A percentile compares a stretch with the other conserved stretches of the same genome.
phyloP scores from a whole-genome alignment of 1,140 invertebrate species.

The Ceratoteleas bidentatus region DNA sequence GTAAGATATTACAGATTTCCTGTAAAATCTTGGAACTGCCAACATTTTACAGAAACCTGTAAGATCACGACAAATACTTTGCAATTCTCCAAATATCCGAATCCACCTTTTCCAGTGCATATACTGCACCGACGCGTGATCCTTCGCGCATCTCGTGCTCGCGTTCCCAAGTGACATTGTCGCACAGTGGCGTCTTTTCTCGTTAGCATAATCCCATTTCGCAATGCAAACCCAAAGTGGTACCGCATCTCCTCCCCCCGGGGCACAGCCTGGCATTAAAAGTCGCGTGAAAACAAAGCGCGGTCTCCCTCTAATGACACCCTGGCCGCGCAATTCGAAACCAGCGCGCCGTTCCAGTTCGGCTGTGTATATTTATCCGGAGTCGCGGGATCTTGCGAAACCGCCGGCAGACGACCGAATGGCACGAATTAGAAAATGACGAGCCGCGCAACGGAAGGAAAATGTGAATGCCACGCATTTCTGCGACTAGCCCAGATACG shows the following conservation, averaged over 20 bases:
- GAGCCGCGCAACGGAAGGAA: conserved; percentile 56
- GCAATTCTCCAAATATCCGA: too few relatives aligned
- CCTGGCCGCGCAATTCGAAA: conserved; percentile 13
- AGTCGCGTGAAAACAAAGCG: conserved; percentile 31
- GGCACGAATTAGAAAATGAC: conserved; percentile 61
- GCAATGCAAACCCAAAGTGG: conserved; percentile 7
- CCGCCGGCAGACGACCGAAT: conserved; percentile 33
- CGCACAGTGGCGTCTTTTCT: conserved; percentile 7
- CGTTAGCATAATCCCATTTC: conserved; percentile 9
- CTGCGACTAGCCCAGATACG: conserved; percentile 58
- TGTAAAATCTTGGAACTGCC: too few relatives aligned
- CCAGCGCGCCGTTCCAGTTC: conserved; percentile 47
- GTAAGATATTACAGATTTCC: too few relatives aligned
- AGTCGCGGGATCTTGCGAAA: conserved; percentile 52
- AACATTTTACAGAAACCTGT: background rate
- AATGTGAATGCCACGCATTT: conserved; percentile 57
- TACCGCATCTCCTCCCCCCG: too few relatives aligned
- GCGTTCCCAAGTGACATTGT: conserved; percentile 16
- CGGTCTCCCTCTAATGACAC: conserved; percentile 21
- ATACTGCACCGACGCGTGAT: too few relatives aligned
- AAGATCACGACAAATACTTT: too few relatives aligned
- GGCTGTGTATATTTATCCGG: conserved; percentile 34
- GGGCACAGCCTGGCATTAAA: conserved; percentile 16
- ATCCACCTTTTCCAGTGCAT: too few relatives aligned
- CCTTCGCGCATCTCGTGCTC: background rate